Percentiles rank a stretch among this genome's conserved stretches.
Evolutionary conservation across 2,797 vertebrate genomes (phyloP).

Genomic region (Oophaga sylvatica): DNA sequence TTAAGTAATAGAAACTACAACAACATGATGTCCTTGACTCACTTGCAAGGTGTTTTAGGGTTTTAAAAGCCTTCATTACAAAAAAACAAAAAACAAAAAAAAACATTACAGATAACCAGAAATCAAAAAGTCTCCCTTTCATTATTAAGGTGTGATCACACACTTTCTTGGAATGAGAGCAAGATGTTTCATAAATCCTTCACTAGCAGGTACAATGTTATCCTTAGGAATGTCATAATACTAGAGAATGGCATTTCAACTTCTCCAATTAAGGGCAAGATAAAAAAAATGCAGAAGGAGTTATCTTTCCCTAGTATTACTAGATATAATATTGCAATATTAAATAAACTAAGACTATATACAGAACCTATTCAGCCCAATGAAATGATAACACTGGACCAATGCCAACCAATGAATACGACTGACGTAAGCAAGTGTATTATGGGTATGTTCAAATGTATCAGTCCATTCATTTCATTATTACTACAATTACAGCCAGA

Average conservation of each 20-base stretch:
- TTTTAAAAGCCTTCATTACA: not conserved
- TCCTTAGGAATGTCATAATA: constrained; percentile 37
- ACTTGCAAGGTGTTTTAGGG: too few relatives aligned
- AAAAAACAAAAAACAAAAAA: not conserved
- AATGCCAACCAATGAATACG: not conserved
- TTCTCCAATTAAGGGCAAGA: constrained; percentile 45
- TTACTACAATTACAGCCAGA: not conserved
- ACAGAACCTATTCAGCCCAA: not conserved
- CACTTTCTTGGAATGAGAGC: not conserved
- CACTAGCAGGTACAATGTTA: not conserved
- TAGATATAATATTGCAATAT: constrained; percentile 3
- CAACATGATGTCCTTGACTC: too few relatives aligned
- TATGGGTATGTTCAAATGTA: constrained; percentile 6
- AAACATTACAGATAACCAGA: not conserved
- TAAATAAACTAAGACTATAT: not conserved
- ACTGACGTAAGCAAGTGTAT: constrained; percentile 17
- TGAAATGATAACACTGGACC: not conserved
- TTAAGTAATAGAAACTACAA: too few relatives aligned
- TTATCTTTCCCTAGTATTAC: constrained; percentile 19
- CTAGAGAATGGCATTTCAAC: constrained; percentile 1
- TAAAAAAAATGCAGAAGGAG: constrained; percentile 1
- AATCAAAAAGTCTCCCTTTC: not conserved
- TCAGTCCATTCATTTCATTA: constrained; percentile 13
- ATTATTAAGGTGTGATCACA: not conserved
- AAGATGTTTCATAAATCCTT: constrained; percentile 18